A percentile compares a stretch with the other conserved stretches of the same genome.
Evolutionary conservation across 2,888 invertebrate species (phyloP).

Genomic region (Branchellion lobata): DNA sequence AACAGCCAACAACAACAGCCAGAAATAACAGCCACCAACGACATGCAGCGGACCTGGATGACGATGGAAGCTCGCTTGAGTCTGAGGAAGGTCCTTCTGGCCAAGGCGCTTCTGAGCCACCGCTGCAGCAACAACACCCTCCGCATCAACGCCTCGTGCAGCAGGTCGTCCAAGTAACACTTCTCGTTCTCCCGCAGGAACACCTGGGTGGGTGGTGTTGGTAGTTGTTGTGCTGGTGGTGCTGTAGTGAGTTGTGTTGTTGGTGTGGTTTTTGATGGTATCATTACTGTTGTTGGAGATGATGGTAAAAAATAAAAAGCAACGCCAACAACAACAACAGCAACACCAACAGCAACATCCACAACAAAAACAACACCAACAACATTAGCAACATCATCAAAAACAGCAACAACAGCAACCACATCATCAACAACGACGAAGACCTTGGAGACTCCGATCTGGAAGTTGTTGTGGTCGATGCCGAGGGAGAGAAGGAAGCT

Average conservation of each 20-base stretch:
- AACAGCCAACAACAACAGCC: no score
- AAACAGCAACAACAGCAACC: no score
- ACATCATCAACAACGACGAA: no score
- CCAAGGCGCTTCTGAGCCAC: conserved; percentile 81
- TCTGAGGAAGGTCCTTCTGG: conserved; percentile 75
- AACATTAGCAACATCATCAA: background rate
- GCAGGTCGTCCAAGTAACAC: conserved; percentile 82
- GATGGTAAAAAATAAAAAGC: background rate
- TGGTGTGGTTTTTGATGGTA: no score
- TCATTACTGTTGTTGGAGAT: background rate
- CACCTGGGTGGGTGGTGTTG: conserved; percentile 62
- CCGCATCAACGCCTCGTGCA: conserved; percentile 90
- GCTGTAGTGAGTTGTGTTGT: no score
- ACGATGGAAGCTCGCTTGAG: conserved; percentile 74
- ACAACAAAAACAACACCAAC: background rate
- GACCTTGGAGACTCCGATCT: conserved; percentile 80
- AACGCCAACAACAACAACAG: background rate
- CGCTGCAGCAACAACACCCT: conserved; percentile 87
- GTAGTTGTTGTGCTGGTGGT: no score
- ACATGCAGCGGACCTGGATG: conserved; percentile 67
- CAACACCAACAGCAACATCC: no score
- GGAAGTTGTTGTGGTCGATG: conserved; percentile 84
- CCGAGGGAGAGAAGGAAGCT: conserved; percentile 80
- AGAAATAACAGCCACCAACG: no score
- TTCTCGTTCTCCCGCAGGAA: conserved; percentile 92